These are phyloP conservation scores for Stomatorhinus ivindoensis DNA, from an alignment of 2,113 vertebrate genomes.

Conservation along the genomic window DNA sequence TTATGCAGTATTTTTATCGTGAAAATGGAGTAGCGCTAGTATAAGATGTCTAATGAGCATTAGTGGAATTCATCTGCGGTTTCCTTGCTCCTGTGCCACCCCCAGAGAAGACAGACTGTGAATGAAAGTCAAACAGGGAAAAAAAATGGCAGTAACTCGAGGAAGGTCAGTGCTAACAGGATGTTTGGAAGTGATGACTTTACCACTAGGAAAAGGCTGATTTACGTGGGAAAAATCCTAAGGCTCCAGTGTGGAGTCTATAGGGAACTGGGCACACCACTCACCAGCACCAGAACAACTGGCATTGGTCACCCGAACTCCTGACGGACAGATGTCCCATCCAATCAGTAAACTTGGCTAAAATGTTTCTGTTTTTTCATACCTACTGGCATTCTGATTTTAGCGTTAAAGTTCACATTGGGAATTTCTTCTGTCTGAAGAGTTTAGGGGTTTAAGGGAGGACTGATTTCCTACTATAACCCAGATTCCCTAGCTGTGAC, in stretches of 20 bases:
- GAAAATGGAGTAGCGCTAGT: not conserved
- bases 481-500: not conserved
- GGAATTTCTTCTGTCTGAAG: not conserved
- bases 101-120: not conserved
- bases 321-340: conserved; percentile 41
- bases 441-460: not conserved
- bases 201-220: conserved; percentile 64
- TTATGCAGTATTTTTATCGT: not conserved
- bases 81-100: not conserved
- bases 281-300: conserved; percentile 47
- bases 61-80: not conserved
- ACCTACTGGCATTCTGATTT: conserved; percentile 9
- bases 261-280: conserved; percentile 57
- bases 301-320: conserved; percentile 37
- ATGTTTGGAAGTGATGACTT: conserved; percentile 62
- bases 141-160: conserved; percentile 3
- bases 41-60: not conserved
- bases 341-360: conserved; percentile 47
- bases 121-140: not conserved
- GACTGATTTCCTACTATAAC: not conserved
- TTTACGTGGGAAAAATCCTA: conserved; percentile 67
- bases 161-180: conserved; percentile 48
- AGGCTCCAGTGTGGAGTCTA: conserved; percentile 58
- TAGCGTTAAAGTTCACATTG: not conserved
- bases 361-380: conserved; percentile 12